Conservation (phyloP, 2,797 vertebrate genomes). For the Yasuhikotakia modesta region DNA sequence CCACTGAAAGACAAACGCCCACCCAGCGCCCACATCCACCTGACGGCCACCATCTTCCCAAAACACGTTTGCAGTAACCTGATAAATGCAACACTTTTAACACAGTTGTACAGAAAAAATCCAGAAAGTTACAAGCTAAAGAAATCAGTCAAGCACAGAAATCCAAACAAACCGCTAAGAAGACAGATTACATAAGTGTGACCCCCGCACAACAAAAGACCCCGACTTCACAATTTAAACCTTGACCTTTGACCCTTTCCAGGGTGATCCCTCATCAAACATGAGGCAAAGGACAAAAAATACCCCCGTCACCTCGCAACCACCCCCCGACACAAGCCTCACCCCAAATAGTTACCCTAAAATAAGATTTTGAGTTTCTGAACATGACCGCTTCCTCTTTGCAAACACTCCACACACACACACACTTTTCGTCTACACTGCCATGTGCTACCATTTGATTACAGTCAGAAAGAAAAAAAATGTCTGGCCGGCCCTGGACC, state of each 20-base stretch:
- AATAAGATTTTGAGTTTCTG: conserved; percentile 78
- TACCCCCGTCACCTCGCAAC: background rate
- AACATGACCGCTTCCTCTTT: conserved; percentile 75
- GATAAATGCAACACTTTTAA: background rate
- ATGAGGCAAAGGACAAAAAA: conserved; percentile 56
- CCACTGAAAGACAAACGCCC: conserved; percentile 63
- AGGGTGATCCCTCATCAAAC: conserved; percentile 67
- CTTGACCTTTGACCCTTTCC: conserved; percentile 84
- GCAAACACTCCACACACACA: conserved; percentile 54
- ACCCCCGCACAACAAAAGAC: conserved; percentile 75
- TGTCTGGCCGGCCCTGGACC: conserved; percentile 76
- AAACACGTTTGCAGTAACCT: background rate
- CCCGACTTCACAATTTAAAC: conserved; percentile 72
- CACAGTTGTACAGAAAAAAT: background rate
- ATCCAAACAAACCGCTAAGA: background rate
- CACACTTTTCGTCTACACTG: conserved; percentile 71
- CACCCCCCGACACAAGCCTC: conserved; percentile 25
- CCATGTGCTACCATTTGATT: conserved; percentile 90
- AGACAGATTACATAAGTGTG: conserved; percentile 70
- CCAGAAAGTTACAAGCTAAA: background rate
- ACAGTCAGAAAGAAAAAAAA: conserved; percentile 79
- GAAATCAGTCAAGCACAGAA: too few relatives aligned
- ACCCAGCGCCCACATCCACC: conserved; percentile 26
- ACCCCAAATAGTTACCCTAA: conserved; percentile 67
- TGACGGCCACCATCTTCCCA: background rate